These are phyloP conservation scores for Siniperca obscura DNA, from an alignment of 2,797 vertebrate species.

Conservation along the genomic window DNA sequence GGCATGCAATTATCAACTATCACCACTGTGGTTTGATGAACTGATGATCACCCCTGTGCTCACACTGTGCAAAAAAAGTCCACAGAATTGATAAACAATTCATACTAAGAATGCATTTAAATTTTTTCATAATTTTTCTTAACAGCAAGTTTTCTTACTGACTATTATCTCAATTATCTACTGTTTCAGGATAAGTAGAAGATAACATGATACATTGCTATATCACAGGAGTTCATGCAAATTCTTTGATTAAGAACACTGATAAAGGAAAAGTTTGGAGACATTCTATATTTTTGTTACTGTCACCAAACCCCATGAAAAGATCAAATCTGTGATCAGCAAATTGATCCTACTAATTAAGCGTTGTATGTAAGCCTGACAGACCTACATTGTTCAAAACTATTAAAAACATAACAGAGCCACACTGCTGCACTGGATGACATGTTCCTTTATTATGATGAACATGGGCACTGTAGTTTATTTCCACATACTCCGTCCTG, in stretches of 20 bases:
- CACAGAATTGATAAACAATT: conserved; percentile 15
- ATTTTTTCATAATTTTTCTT: conserved; percentile 1
- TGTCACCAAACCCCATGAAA: conserved; percentile 10
- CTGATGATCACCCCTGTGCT: neutral
- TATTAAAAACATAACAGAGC: neutral
- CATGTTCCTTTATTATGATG: neutral
- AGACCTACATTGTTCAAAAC: neutral
- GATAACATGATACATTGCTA: neutral
- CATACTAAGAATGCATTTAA: neutral
- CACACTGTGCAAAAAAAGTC: neutral
- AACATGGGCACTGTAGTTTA: neutral
- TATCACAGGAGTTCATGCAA: conserved; percentile 4
- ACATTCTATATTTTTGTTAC: neutral
- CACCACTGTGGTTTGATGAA: conserved; percentile 34
- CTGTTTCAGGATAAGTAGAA: conserved; percentile 2
- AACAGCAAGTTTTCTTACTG: neutral
- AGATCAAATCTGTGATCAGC: neutral
- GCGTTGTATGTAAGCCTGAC: neutral
- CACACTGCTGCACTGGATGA: neutral
- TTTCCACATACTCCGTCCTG: neutral
- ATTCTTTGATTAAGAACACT: conserved; percentile 16
- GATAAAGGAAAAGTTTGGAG: conserved; percentile 25
- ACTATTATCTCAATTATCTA: conserved; percentile 10
- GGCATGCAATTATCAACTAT: conserved; percentile 23
- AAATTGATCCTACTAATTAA: neutral